These are phyloP conservation scores for Arvicanthis niloticus DNA, from an alignment of 2,113 vertebrate species.

Conservation along the genomic window DNA sequence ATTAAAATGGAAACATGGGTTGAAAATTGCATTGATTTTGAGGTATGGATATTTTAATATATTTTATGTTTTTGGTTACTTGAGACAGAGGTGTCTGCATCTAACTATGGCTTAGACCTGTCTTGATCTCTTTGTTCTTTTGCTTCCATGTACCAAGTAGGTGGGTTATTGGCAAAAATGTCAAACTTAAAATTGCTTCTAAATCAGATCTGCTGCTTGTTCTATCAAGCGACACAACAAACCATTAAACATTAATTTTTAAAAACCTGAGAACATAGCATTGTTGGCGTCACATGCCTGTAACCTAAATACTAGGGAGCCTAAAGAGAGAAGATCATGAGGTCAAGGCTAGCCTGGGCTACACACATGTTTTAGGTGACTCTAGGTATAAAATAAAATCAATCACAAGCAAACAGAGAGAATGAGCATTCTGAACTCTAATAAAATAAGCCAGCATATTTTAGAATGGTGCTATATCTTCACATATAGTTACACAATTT, in stretches of 20 bases:
- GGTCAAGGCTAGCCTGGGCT: background rate
- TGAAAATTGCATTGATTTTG: background rate
- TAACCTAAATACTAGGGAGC: background rate
- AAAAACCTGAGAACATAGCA: background rate
- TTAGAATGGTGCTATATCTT: background rate
- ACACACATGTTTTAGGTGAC: too few species aligned
- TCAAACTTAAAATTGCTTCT: background rate
- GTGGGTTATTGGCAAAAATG: background rate
- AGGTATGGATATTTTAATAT: background rate
- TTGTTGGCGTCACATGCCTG: too few species aligned
- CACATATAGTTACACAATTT: background rate
- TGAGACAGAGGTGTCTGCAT: background rate
- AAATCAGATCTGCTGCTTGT: background rate
- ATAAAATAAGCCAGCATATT: background rate
- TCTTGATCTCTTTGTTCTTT: background rate
- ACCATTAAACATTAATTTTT: background rate
- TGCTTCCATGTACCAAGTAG: background rate
- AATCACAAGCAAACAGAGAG: background rate
- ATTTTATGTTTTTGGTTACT: background rate
- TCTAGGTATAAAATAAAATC: background rate
- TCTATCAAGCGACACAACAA: background rate
- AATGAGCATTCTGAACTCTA: too few species aligned
- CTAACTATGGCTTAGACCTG: accelerated
- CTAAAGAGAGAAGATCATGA: background rate
- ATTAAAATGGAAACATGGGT: background rate